These are phyloP conservation scores for Phlogophora meticulosa DNA, from an alignment of 2,888 invertebrate genomes.

Conservation along the genomic window DNA sequence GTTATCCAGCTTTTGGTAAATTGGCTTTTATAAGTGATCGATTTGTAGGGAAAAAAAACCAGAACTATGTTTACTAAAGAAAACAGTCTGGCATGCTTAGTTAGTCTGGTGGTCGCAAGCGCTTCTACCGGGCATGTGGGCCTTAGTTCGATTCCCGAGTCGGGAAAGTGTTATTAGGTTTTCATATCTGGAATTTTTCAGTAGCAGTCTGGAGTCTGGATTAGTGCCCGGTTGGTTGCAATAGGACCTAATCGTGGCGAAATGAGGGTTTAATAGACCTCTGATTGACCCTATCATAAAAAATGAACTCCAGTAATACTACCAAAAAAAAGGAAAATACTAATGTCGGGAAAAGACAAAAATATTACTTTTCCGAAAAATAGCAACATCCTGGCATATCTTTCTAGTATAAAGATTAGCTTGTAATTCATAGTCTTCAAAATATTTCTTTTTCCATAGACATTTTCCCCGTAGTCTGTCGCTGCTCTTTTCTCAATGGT, in stretches of 20 bases:
- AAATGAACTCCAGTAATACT: not conserved
- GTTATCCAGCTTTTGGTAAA: slow-evolving; percentile 6
- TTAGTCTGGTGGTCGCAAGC: no score
- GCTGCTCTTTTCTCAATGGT: not conserved
- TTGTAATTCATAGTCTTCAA: slow-evolving; percentile 9
- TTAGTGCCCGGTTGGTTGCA: no score
- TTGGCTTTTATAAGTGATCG: not conserved
- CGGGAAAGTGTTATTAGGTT: no score
- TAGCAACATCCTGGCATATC: not conserved
- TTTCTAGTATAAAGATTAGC: slow-evolving; percentile 11
- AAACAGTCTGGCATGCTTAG: no score
- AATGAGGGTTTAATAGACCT: no score
- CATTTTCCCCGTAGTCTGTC: not conserved
- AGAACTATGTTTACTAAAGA: not conserved
- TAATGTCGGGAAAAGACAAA: not conserved
- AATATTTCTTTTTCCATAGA: not conserved
- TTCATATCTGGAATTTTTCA: no score
- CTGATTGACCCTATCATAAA: not conserved
- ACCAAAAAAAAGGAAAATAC: not conserved
- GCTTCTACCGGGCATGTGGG: no score
- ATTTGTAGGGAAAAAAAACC: slow-evolving; percentile 4
- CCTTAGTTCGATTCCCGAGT: no score
- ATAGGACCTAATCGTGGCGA: no score
- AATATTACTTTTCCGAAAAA: not conserved
- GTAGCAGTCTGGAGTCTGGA: no score